These are phyloP conservation scores for Mus minutoides DNA, from an alignment of 2,797 vertebrate species.

Conservation along the genomic window DNA sequence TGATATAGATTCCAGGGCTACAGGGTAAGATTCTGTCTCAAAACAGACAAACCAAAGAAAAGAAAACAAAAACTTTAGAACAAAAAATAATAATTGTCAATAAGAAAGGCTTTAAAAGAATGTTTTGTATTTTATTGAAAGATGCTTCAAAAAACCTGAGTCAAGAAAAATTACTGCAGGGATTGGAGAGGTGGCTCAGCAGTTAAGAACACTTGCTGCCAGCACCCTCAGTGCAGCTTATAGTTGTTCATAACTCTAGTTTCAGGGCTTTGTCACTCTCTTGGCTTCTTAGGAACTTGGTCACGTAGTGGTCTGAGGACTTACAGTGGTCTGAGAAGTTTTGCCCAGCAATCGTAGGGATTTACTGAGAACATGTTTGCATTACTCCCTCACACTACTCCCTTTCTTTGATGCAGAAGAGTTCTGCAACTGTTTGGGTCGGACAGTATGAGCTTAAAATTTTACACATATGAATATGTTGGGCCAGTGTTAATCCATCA, in stretches of 20 bases:
- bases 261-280: not conserved
- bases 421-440: not conserved
- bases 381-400: not conserved
- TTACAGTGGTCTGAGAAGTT: constrained; percentile 44
- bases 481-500: not conserved
- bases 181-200: not conserved
- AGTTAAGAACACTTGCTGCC: not conserved
- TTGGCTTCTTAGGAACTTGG: not conserved
- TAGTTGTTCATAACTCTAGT: not conserved
- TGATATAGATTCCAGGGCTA: not conserved
- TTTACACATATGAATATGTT: constrained; percentile 29
- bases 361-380: constrained; percentile 10
- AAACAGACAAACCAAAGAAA: not conserved
- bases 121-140: not conserved
- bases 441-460: not conserved
- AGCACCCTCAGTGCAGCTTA: not conserved
- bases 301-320: not conserved
- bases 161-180: constrained; percentile 27
- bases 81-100: constrained; percentile 9
- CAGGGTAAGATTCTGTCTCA: not conserved
- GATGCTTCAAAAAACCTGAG: not conserved
- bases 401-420: constrained; percentile 21
- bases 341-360: not conserved
- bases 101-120: constrained; percentile 40
- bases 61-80: not conserved